These are phyloP conservation scores for Brachymystax lenok DNA, from an alignment of 2,797 vertebrate species.

Conservation along the genomic window DNA sequence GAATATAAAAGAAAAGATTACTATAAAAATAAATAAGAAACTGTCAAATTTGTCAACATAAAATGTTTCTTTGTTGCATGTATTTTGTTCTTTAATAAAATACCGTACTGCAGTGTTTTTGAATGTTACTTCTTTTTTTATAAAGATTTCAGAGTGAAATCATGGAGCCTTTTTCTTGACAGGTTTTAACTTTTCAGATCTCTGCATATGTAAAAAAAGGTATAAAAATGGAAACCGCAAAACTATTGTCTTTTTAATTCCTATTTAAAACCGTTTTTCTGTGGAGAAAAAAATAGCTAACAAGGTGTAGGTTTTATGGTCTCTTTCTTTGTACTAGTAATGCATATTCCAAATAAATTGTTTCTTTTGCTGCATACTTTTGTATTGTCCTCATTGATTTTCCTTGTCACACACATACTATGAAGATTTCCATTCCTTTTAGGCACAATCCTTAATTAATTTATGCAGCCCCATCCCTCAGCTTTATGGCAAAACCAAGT, in stretches of 20 bases:
- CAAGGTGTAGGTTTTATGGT: conserved; percentile 91
- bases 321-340: conserved; percentile 96
- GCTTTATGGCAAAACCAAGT: neutral
- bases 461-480: neutral
- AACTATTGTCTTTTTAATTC: conserved; percentile 88
- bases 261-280: conserved; percentile 69
- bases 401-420: conserved; percentile 8
- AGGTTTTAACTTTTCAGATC: conserved; percentile 86
- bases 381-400: conserved; percentile 52
- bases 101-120: conserved; percentile 83
- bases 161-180: conserved; percentile 80
- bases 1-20: conserved; percentile 69
- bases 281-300: conserved; percentile 81
- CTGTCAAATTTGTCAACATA: conserved; percentile 80
- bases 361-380: conserved; percentile 89
- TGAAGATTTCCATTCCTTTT: neutral
- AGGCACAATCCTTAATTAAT: neutral
- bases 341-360: conserved; percentile 96
- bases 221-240: conserved; percentile 72
- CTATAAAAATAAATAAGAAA: conserved; percentile 50
- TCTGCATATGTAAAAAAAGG: conserved; percentile 82
- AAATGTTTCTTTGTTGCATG: conserved; percentile 87
- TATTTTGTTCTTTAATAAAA: conserved; percentile 85
- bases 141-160: conserved; percentile 77
- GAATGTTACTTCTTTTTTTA: conserved; percentile 82